Percentiles rank a stretch among this genome's conserved stretches.
phyloP scores from a whole-genome alignment of 30 jellyfish, hydroid and myxozoan species.

The Aurelia sp. region DNA sequence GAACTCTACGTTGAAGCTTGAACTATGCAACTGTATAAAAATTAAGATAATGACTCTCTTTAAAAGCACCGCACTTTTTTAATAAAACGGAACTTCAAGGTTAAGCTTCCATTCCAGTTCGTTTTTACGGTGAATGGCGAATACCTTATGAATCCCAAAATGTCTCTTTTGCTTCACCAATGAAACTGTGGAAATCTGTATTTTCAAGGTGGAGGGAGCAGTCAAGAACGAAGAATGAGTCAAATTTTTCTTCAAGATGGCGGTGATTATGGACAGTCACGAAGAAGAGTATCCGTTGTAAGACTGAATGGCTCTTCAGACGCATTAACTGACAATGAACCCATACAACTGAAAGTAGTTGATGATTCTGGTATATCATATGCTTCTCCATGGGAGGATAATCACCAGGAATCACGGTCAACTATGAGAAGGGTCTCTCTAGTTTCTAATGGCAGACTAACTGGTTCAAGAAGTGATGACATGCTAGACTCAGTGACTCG shows the following conservation, averaged over 20 bases:
- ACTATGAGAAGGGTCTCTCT: conserved; percentile 2
- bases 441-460: neutral
- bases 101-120: neutral
- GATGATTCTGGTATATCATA: neutral
- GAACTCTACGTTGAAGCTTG: no score
- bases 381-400: neutral
- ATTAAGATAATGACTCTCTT: no score
- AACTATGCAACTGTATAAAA: no score
- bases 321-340: conserved; percentile 12
- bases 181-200: neutral
- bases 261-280: neutral
- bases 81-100: no score
- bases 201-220: conserved; percentile 2
- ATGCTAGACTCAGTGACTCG: no score
- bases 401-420: neutral
- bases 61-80: no score
- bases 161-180: neutral
- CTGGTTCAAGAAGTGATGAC: neutral
- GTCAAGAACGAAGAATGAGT: conserved; percentile 29
- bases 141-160: neutral
- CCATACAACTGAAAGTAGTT: conserved; percentile 4
- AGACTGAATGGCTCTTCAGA: conserved; percentile 8
- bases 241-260: neutral
- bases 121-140: neutral
- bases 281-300: conserved; percentile 22